phyloP scores from a whole-genome alignment of 2,113 vertebrate species.

The Guaruba guarouba region DNA sequence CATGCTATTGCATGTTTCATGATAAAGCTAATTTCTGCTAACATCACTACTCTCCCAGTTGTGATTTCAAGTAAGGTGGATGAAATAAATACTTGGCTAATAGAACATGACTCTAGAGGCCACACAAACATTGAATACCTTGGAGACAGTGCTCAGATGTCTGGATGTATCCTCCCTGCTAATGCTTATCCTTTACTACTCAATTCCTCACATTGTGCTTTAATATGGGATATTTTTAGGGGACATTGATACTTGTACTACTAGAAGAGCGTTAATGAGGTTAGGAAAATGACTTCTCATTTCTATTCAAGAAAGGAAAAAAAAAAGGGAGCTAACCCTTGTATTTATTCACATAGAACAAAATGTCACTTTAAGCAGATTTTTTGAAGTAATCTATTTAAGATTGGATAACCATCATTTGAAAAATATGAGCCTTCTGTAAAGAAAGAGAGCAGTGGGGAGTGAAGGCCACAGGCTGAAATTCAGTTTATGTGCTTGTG shows the following conservation, averaged over 20 bases:
- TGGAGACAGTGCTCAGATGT: not conserved
- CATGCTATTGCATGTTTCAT: not conserved
- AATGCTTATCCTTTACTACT: not conserved
- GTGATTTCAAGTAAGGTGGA: not conserved
- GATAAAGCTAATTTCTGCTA: not conserved
- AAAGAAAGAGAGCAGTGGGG: not conserved
- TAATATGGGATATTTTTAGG: not conserved
- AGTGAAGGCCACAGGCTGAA: not conserved
- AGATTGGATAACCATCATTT: not conserved
- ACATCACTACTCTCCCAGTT: not conserved
- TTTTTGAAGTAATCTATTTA: not conserved
- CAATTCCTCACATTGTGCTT: not conserved
- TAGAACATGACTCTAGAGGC: not conserved
- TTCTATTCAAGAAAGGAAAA: not conserved
- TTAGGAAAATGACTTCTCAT: not conserved
- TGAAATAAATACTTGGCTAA: not conserved
- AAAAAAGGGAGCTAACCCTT: not conserved
- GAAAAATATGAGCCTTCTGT: not conserved
- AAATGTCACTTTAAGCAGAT: not conserved
- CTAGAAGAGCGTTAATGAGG: not conserved
- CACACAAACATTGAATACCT: not conserved
- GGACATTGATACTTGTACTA: not conserved
- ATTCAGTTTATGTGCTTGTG: not conserved
- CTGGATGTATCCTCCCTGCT: not conserved
- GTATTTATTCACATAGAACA: not conserved